Evolutionary conservation across 2,113 vertebrate genomes (phyloP).

Genomic region (Reinhardtius hippoglossoides): DNA sequence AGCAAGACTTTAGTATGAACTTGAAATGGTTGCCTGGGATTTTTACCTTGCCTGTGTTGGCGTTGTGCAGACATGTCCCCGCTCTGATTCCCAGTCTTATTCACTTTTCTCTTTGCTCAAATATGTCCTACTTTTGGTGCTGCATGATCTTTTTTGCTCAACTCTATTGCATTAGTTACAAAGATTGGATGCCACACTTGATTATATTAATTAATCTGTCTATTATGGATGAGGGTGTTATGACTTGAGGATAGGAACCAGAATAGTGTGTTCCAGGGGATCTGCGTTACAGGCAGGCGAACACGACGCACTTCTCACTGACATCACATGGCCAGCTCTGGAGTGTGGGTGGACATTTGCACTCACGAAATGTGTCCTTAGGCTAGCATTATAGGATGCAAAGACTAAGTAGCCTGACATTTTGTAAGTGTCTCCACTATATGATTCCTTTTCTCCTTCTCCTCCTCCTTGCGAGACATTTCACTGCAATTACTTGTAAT

Average conservation of each 20-base stretch:
- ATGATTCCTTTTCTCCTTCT: slow-evolving; percentile 22
- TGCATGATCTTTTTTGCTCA: not conserved
- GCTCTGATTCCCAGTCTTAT: slow-evolving; percentile 47
- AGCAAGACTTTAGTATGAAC: slow-evolving; percentile 48
- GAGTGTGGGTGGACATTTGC: slow-evolving; percentile 74
- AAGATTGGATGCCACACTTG: not conserved
- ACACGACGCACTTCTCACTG: slow-evolving; percentile 63
- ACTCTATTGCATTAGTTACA: not conserved
- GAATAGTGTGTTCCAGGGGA: slow-evolving; percentile 41
- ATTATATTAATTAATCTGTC: not conserved
- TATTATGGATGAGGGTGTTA: slow-evolving; percentile 18
- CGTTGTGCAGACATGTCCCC: slow-evolving; percentile 50
- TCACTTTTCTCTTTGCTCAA: slow-evolving; percentile 31
- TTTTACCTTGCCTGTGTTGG: slow-evolving; percentile 49
- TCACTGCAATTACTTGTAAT: slow-evolving; percentile 20
- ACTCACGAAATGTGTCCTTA: slow-evolving; percentile 61
- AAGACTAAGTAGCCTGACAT: slow-evolving; percentile 61
- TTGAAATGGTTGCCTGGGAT: slow-evolving; percentile 62
- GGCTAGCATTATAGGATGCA: slow-evolving; percentile 60
- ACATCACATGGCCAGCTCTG: slow-evolving; percentile 61
- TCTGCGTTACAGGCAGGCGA: slow-evolving; percentile 40
- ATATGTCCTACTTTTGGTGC: not conserved
- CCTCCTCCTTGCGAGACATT: not conserved
- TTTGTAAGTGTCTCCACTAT: slow-evolving; percentile 59
- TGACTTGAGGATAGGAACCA: slow-evolving; percentile 44